Conservation (phyloP, 2,888 invertebrate species). For the Lissocephala sabroskyi region DNA sequence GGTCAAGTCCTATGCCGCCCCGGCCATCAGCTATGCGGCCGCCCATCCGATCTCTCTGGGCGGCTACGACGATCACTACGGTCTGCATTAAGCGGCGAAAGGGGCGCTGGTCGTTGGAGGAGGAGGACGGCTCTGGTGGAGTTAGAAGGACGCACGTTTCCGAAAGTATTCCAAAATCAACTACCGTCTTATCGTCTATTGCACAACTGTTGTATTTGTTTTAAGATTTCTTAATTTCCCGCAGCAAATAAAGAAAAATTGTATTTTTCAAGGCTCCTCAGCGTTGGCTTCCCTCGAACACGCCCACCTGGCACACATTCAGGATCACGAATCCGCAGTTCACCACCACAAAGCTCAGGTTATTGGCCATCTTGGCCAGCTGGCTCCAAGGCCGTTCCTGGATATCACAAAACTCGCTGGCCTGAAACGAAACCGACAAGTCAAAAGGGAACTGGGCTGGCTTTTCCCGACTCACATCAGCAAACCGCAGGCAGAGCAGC, state of each 20-base stretch:
- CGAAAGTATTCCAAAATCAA: slow-evolving; percentile 25
- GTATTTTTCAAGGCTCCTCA: slow-evolving; percentile 46
- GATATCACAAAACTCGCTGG: slow-evolving; percentile 50
- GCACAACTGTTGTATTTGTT: slow-evolving; percentile 48
- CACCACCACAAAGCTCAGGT: slow-evolving; percentile 44
- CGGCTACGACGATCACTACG: slow-evolving; percentile 42
- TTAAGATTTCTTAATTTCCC: slow-evolving; percentile 32
- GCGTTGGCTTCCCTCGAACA: no score
- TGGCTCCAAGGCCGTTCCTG: slow-evolving; percentile 67
- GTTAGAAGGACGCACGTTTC: slow-evolving; percentile 33
- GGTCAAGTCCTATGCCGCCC: slow-evolving; percentile 37
- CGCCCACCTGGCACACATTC: no score
- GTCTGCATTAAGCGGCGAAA: slow-evolving; percentile 42
- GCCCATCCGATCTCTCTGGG: slow-evolving; percentile 42
- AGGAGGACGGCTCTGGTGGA: slow-evolving; percentile 4
- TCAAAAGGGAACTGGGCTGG: background rate
- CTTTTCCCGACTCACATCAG: slow-evolving; percentile 53
- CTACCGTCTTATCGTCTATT: slow-evolving; percentile 7
- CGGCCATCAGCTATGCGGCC: slow-evolving; percentile 55
- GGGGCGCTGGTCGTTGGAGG: slow-evolving; percentile 7
- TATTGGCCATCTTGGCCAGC: slow-evolving; percentile 61
- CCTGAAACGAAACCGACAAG: slow-evolving; percentile 29
- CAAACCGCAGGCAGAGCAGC: slow-evolving; percentile 50
- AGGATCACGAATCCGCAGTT: no score
- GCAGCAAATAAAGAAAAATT: slow-evolving; percentile 57